Evolutionary conservation across 2,888 invertebrate species (phyloP).

Genomic region (Chrysolina oricalcia): DNA sequence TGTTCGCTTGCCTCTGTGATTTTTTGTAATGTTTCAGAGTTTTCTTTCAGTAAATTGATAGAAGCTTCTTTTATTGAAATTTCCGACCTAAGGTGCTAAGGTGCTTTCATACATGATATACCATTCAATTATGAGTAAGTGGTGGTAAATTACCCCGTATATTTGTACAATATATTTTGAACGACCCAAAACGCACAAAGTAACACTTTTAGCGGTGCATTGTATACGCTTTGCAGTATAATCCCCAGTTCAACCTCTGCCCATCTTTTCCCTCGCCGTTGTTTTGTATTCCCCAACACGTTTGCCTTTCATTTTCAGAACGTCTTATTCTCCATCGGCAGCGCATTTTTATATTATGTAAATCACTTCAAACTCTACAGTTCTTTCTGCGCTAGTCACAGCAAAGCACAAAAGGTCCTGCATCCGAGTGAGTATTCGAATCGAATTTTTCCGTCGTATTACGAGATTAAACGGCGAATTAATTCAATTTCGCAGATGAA

Average conservation of each 20-base stretch:
- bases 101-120: too few species aligned
- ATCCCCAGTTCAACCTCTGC: neutral
- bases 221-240: neutral
- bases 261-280: neutral
- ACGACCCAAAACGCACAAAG: too few species aligned
- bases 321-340: slow-evolving; percentile 95
- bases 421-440: slow-evolving; percentile 89
- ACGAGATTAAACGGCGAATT: neutral
- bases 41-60: too few species aligned
- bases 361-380: slow-evolving; percentile 99
- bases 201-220: too few species aligned
- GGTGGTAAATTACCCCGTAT: too few species aligned
- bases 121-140: too few species aligned
- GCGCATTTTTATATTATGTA: slow-evolving; percentile 97
- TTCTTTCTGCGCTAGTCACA: slow-evolving; percentile 98
- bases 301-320: slow-evolving; percentile 79
- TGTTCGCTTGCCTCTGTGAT: too few species aligned
- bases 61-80: too few species aligned
- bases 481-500: slow-evolving; percentile 79
- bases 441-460: slow-evolving; percentile 33
- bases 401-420: slow-evolving; percentile 98
- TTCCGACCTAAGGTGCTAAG: too few species aligned
- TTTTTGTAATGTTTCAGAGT: too few species aligned
- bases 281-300: neutral
- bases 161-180: too few species aligned